phyloP scores from a whole-genome alignment of 2,888 invertebrate species.

The Platycheirus rosarum region DNA sequence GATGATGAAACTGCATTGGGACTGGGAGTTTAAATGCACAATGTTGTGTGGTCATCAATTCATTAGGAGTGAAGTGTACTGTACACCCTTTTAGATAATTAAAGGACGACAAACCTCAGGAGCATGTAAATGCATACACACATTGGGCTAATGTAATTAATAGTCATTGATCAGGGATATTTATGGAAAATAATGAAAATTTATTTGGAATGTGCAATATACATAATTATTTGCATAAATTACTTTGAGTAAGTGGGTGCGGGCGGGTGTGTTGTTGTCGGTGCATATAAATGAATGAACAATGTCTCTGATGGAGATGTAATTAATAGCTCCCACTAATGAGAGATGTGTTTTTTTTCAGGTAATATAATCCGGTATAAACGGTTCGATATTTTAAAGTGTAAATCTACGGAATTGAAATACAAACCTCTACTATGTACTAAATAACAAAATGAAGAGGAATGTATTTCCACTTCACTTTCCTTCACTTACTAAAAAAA shows the following conservation, averaged over 20 bases:
- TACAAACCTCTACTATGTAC: too few species aligned
- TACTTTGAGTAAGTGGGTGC: conserved; percentile 1
- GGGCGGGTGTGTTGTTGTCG: neutral
- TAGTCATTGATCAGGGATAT: conserved; percentile 62
- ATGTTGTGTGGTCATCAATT: conserved; percentile 44
- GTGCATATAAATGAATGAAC: conserved; percentile 20
- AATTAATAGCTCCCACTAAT: conserved; percentile 13
- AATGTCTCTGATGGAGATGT: conserved; percentile 28
- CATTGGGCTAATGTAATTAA: conserved; percentile 58
- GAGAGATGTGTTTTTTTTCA: neutral
- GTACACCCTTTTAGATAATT: conserved; percentile 49
- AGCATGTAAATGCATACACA: conserved; percentile 22
- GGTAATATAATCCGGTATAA: too few species aligned
- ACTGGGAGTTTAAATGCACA: neutral
- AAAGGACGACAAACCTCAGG: conserved; percentile 21
- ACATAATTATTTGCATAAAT: conserved; percentile 47
- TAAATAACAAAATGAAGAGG: too few species aligned
- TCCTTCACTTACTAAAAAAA: too few species aligned
- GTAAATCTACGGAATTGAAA: too few species aligned
- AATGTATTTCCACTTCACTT: too few species aligned
- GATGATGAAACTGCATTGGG: conserved; percentile 10
- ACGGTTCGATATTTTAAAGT: too few species aligned
- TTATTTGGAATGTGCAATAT: conserved; percentile 52
- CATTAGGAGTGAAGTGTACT: conserved; percentile 20
- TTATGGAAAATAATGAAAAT: conserved; percentile 62